A percentile compares a stretch with the other conserved stretches of the same genome.
Evolutionary conservation across 2,888 invertebrate genomes (phyloP).

Genomic region (Drosophila robusta): DNA sequence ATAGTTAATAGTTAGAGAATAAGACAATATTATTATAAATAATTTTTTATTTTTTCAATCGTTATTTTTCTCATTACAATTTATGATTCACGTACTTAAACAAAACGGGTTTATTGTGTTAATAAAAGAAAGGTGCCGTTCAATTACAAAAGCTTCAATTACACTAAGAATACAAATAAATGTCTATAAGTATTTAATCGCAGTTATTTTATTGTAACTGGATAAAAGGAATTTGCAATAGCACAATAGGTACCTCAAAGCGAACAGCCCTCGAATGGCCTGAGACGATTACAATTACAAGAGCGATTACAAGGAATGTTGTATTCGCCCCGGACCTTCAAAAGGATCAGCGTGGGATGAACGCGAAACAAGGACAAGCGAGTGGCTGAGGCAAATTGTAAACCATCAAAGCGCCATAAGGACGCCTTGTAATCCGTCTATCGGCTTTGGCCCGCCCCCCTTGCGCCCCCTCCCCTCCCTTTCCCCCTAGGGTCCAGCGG

Average conservation of each 20-base stretch:
- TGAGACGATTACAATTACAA: slow-evolving; percentile 19
- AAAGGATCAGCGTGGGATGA: slow-evolving; percentile 9
- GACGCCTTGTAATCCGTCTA: slow-evolving; percentile 29
- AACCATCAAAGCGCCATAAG: slow-evolving; percentile 9
- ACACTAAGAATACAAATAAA: no score
- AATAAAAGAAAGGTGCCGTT: no score
- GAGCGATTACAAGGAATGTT: slow-evolving; percentile 14
- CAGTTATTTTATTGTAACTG: no score
- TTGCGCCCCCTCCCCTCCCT: background rate
- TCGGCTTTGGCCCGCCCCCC: slow-evolving; percentile 13
- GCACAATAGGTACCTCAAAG: background rate
- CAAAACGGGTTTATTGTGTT: no score
- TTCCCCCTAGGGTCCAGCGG: slow-evolving; percentile 12
- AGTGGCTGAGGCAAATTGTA: background rate
- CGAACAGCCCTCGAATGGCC: background rate
- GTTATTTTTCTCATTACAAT: no score
- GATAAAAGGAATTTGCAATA: background rate
- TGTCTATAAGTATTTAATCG: background rate
- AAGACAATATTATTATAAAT: no score
- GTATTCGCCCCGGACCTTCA: background rate
- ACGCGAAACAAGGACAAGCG: slow-evolving; percentile 3
- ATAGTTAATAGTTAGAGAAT: no score
- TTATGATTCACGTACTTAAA: no score
- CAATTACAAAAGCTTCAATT: no score
- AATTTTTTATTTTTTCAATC: no score